Conservation (phyloP, 2,797 vertebrate species). For the Neosalanx taihuensis region DNA sequence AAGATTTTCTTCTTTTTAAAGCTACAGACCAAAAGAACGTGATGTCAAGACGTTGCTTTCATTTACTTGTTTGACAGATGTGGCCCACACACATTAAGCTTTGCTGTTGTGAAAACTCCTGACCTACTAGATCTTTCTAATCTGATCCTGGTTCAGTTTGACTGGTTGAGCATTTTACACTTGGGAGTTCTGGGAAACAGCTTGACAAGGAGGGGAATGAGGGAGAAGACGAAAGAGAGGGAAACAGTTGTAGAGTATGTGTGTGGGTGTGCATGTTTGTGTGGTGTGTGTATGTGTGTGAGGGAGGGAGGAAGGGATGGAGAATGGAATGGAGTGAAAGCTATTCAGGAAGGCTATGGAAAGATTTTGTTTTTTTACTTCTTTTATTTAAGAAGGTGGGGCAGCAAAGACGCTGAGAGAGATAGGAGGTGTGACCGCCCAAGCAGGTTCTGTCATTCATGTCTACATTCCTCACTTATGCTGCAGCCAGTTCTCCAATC, state of each 20-base stretch:
- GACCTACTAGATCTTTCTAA: background rate
- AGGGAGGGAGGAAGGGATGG: background rate
- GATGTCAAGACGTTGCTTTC: background rate
- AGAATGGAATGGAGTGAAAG: too few species aligned
- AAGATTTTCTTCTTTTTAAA: background rate
- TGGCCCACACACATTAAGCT: background rate
- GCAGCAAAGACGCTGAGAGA: background rate
- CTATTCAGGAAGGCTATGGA: background rate
- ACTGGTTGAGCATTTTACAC: too few species aligned
- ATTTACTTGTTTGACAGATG: background rate
- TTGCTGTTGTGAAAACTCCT: background rate
- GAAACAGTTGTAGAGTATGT: background rate
- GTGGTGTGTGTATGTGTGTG: too few species aligned
- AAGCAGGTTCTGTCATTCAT: slow-evolving; percentile 46
- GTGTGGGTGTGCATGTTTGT: background rate
- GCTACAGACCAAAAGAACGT: background rate
- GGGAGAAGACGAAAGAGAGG: too few species aligned
- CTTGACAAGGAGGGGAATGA: too few species aligned
- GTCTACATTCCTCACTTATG: slow-evolving; percentile 53
- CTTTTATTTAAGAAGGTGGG: slow-evolving; percentile 1
- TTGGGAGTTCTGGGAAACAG: too few species aligned
- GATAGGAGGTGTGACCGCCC: slow-evolving; percentile 24
- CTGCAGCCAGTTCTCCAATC: slow-evolving; percentile 36
- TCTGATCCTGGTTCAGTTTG: background rate
- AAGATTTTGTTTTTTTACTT: too few species aligned